phyloP scores from a whole-genome alignment of 2,888 invertebrate species.

The Noctua pronuba region DNA sequence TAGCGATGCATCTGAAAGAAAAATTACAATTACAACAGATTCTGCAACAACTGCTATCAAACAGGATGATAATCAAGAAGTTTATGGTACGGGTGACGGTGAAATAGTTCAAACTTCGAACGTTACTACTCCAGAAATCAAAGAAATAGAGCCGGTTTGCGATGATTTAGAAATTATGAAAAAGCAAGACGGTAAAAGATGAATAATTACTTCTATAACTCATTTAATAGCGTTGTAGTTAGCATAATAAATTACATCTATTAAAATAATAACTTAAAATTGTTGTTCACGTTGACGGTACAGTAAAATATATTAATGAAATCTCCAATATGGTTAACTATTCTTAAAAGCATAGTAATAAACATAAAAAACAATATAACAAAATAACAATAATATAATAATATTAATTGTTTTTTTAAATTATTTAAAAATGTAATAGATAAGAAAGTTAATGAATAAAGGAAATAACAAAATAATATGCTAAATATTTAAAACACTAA shows the following conservation, averaged over 20 bases:
- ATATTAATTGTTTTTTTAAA: no score
- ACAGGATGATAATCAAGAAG: not conserved
- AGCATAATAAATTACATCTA: constrained; percentile 15
- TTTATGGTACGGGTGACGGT: not conserved
- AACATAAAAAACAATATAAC: not conserved
- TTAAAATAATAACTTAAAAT: constrained; percentile 12
- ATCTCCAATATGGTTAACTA: not conserved
- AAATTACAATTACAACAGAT: not conserved
- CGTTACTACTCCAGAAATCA: not conserved
- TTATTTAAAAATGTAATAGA: no score
- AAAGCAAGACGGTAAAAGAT: constrained; percentile 32
- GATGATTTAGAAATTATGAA: constrained; percentile 4
- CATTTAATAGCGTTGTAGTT: constrained; percentile 36
- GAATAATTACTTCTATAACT: constrained; percentile 14
- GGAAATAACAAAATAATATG: constrained; percentile 7
- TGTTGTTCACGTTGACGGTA: not conserved
- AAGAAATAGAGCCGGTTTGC: not conserved
- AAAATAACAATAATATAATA: not conserved
- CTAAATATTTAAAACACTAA: not conserved
- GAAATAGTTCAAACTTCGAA: not conserved
- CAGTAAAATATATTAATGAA: not conserved
- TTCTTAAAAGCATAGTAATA: not conserved
- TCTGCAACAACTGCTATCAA: not conserved
- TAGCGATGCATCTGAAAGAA: not conserved
- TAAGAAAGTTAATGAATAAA: no score